Conservation (phyloP, 2,797 vertebrate species). For the Enteromius unitaeniatus region DNA sequence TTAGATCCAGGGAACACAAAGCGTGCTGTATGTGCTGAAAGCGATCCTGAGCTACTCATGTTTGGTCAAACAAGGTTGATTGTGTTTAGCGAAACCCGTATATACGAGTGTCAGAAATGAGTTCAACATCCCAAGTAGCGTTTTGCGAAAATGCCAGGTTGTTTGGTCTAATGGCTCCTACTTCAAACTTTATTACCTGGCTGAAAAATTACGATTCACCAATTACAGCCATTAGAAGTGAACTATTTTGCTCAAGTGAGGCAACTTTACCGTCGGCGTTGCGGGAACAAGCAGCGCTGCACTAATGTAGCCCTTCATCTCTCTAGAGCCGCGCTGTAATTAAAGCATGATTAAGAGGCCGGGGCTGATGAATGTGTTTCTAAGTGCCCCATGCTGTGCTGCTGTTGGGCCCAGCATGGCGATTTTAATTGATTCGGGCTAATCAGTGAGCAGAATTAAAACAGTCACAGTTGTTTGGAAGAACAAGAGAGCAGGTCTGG, state of each 20-base stretch:
- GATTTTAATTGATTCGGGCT: conserved; percentile 79
- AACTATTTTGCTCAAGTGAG: conserved; percentile 52
- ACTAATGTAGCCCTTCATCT: conserved; percentile 70
- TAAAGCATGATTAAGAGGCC: conserved; percentile 83
- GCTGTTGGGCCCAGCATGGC: conserved; percentile 75
- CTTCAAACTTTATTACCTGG: conserved; percentile 53
- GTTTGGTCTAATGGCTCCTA: conserved; percentile 41
- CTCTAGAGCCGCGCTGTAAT: conserved; percentile 75
- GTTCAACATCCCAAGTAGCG: conserved; percentile 28
- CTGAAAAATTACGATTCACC: conserved; percentile 45
- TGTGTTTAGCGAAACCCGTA: background rate
- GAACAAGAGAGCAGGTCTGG: conserved; percentile 62
- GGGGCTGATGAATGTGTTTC: conserved; percentile 75
- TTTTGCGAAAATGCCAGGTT: conserved; percentile 37
- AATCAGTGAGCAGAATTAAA: conserved; percentile 84
- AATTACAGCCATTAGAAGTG: conserved; percentile 49
- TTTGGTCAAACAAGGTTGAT: conserved; percentile 17
- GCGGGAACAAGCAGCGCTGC: conserved; percentile 59
- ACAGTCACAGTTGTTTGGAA: conserved; percentile 81
- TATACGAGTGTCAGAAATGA: background rate
- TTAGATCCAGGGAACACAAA: conserved; percentile 18
- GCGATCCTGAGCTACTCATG: conserved; percentile 2
- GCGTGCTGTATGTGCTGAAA: conserved; percentile 17
- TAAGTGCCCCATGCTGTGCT: conserved; percentile 79
- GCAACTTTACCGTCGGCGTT: conserved; percentile 47